These are phyloP conservation scores for Cosmia pyralina DNA, from an alignment of 2,888 invertebrate species.

Conservation along the genomic window DNA sequence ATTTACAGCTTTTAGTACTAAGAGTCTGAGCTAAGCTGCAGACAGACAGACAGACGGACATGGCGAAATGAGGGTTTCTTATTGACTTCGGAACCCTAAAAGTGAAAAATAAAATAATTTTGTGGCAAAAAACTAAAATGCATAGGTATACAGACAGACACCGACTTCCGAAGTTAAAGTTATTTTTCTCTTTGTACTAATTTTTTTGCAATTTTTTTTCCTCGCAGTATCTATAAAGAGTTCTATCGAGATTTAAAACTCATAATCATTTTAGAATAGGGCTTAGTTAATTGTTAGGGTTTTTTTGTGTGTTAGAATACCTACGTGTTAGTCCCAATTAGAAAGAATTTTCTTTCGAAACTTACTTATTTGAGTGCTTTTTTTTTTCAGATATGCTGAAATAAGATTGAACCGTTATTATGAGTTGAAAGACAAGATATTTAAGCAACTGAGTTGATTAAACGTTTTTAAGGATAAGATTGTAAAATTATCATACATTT, in stretches of 20 bases:
- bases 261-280: not conserved
- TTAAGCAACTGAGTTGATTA: constrained; percentile 74
- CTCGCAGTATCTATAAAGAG: not conserved
- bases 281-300: no score
- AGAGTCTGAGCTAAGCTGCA: no score
- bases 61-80: no score
- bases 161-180: no score
- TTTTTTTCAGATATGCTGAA: constrained; percentile 91
- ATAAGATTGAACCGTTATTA: constrained; percentile 93
- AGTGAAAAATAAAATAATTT: no score
- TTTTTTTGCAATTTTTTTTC: no score
- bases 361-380: not conserved
- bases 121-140: no score
- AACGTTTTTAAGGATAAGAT: constrained; percentile 5
- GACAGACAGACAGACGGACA: no score
- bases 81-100: no score
- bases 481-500: constrained; percentile 6
- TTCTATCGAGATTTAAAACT: not conserved
- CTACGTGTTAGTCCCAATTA: not conserved
- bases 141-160: no score
- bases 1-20: no score
- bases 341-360: not conserved
- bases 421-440: constrained; percentile 91
- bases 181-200: no score
- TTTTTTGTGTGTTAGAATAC: not conserved